Percentiles rank a stretch among this genome's conserved stretches.
Conservation (phyloP, 2,888 invertebrate species). For the Acrobasis suavella region DNA sequence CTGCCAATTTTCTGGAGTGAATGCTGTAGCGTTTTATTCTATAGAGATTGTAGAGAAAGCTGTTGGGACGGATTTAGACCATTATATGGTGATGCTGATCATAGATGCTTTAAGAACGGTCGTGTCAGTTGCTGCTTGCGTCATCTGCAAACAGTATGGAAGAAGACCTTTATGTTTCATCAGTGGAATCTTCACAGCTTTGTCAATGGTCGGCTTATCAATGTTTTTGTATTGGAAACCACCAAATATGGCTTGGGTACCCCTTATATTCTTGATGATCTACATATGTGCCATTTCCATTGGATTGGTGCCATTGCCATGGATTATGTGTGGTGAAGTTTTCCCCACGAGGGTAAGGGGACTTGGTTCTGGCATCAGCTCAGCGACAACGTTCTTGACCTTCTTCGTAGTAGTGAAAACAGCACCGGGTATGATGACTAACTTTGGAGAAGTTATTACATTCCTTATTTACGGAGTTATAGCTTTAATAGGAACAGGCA, state of each 20-base stretch:
- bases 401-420: slow-evolving; percentile 87
- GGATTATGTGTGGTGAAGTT: slow-evolving; percentile 89
- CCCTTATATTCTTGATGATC: slow-evolving; percentile 76
- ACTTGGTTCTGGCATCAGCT: slow-evolving; percentile 85
- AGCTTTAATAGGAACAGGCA: slow-evolving; percentile 80
- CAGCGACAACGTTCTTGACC: slow-evolving; percentile 84
- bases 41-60: slow-evolving; percentile 84
- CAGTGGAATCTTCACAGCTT: slow-evolving; percentile 84
- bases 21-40: slow-evolving; percentile 88
- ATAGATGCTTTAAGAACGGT: slow-evolving; percentile 85
- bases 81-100: slow-evolving; percentile 85
- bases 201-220: slow-evolving; percentile 82
- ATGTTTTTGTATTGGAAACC: slow-evolving; percentile 67
- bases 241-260: slow-evolving; percentile 72
- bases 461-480: slow-evolving; percentile 84
- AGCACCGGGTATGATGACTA: slow-evolving; percentile 82
- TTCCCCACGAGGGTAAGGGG: slow-evolving; percentile 85
- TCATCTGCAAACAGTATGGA: slow-evolving; percentile 83
- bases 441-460: slow-evolving; percentile 83
- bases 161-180: slow-evolving; percentile 85
- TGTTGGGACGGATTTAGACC: slow-evolving; percentile 82
- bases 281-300: slow-evolving; percentile 84
- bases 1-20: slow-evolving; percentile 87
- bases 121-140: slow-evolving; percentile 84
- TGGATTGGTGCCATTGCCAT: slow-evolving; percentile 86